These are phyloP conservation scores for Gambelia wislizenii DNA, from an alignment of 2,797 vertebrate genomes.

Conservation along the genomic window DNA sequence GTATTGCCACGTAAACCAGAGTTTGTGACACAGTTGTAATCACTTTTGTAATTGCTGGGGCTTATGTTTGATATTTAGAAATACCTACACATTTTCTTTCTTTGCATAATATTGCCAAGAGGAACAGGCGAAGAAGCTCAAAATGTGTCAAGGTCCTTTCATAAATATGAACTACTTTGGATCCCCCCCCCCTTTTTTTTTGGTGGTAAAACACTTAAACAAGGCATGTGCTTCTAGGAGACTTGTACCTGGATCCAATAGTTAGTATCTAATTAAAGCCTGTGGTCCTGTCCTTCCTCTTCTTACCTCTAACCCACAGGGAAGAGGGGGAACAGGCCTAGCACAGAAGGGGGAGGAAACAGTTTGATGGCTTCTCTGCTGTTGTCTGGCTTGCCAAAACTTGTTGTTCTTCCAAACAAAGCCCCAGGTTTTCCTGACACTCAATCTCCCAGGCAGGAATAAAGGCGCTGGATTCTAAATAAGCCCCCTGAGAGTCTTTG, in stretches of 20 bases:
- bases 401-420: constrained; percentile 70
- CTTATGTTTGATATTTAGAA: background rate
- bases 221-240: background rate
- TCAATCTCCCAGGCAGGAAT: constrained; percentile 61
- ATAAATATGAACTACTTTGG: background rate
- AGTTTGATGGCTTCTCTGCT: constrained; percentile 41
- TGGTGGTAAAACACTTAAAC: background rate
- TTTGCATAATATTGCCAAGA: background rate
- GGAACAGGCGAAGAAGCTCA: background rate
- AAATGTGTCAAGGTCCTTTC: background rate
- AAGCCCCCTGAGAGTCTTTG: constrained; percentile 71
- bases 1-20: background rate
- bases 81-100: background rate
- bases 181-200: background rate
- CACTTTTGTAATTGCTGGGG: background rate
- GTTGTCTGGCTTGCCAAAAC: constrained; percentile 51
- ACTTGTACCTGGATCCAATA: background rate
- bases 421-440: constrained; percentile 64
- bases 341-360: constrained; percentile 28
- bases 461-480: constrained; percentile 63
- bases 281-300: background rate
- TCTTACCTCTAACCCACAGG: no score
- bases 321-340: background rate
- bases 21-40: background rate
- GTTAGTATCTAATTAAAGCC: background rate